Evolutionary conservation across 2,113 vertebrate species (phyloP).

Genomic region (Rattus rattus): DNA sequence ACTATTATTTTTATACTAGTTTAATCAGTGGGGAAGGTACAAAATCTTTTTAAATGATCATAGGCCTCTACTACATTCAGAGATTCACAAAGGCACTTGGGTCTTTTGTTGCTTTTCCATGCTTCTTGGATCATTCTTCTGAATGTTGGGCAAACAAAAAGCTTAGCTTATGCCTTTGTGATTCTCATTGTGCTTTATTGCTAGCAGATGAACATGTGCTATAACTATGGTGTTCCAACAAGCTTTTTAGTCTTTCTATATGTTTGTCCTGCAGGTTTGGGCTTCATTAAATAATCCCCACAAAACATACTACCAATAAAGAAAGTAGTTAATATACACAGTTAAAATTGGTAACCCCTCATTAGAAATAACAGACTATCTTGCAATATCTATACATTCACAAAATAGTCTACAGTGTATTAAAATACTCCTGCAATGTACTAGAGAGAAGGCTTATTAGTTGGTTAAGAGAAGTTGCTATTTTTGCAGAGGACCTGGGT

Average conservation of each 20-base stretch:
- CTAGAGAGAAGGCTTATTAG: background rate
- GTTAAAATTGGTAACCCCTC: background rate
- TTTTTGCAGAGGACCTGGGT: background rate
- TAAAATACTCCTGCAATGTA: background rate
- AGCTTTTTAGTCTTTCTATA: background rate
- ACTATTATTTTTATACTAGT: background rate
- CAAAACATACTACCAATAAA: constrained; percentile 30
- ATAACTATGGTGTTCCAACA: background rate
- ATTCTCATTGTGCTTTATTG: background rate
- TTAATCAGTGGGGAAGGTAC: background rate
- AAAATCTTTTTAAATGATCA: background rate
- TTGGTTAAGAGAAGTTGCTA: background rate
- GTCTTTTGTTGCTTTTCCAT: background rate
- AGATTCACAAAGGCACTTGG: background rate
- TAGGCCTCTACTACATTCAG: background rate
- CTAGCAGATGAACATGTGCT: background rate
- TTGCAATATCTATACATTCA: background rate
- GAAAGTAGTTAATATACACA: background rate
- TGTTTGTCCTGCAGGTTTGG: background rate
- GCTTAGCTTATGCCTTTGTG: background rate
- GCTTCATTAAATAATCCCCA: background rate
- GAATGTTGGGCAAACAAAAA: background rate
- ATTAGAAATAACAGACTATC: background rate
- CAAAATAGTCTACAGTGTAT: background rate
- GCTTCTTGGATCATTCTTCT: background rate